A percentile compares a stretch with the other conserved stretches of the same genome.
phyloP scores from a whole-genome alignment of 2,888 invertebrate genomes.

The Ceramica pisi region DNA sequence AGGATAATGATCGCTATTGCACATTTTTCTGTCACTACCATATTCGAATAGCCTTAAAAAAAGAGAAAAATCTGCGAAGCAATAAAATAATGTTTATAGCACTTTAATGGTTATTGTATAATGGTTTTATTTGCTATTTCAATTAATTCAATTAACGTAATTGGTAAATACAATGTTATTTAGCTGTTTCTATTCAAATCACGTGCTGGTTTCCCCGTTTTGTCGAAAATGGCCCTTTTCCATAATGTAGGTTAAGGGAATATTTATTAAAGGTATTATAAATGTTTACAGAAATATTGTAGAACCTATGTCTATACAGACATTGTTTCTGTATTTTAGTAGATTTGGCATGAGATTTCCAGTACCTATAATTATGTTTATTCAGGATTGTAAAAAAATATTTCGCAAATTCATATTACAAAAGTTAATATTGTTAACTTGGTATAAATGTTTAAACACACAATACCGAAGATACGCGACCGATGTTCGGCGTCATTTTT shows the following conservation, averaged over 20 bases:
- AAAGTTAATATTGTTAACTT: neutral
- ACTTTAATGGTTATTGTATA: conserved; percentile 47
- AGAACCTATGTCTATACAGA: conserved; percentile 1
- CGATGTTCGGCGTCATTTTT: too few relatives aligned
- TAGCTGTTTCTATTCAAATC: conserved; percentile 64
- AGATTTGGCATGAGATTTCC: neutral
- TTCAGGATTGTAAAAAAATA: conserved; percentile 27
- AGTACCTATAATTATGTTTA: conserved; percentile 31
- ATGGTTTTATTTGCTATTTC: conserved; percentile 63
- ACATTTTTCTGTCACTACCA: too few relatives aligned
- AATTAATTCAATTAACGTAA: conserved; percentile 67
- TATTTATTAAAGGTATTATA: conserved; percentile 38
- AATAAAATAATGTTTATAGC: neutral
- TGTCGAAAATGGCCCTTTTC: conserved; percentile 45
- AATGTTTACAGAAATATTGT: conserved; percentile 43
- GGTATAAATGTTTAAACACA: too few relatives aligned
- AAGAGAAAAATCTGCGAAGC: neutral
- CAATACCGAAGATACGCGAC: too few relatives aligned
- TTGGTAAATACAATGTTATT: conserved; percentile 56
- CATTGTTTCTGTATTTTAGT: conserved; percentile 32
- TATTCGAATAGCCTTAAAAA: neutral
- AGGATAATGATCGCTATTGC: too few relatives aligned
- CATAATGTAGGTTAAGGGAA: conserved; percentile 47
- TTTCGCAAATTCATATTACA: neutral
- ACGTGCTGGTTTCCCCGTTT: conserved; percentile 59